Evolutionary conservation across 2,888 invertebrate species (phyloP).

Genomic region (Drosophila falleni): DNA sequence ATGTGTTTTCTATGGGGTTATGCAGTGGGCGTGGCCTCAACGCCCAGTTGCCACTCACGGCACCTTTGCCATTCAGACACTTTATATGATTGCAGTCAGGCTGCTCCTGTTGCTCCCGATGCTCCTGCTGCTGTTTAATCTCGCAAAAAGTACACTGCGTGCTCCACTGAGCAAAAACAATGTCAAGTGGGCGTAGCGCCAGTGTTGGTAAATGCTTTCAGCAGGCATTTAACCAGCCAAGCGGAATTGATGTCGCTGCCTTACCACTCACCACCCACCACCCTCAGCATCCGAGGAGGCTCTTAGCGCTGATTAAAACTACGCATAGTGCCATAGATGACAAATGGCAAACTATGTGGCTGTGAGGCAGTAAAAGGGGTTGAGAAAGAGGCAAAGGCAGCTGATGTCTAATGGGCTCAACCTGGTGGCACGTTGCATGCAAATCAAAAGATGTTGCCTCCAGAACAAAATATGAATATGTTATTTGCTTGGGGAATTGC

Average conservation of each 20-base stretch:
- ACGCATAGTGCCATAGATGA: constrained; percentile 41
- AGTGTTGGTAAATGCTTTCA: constrained; percentile 74
- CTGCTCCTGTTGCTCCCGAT: not conserved
- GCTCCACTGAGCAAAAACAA: constrained; percentile 70
- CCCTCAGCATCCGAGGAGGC: constrained; percentile 26
- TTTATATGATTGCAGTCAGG: constrained; percentile 69
- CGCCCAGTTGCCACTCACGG: not conserved
- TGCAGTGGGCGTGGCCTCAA: constrained; percentile 29
- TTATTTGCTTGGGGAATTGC: constrained; percentile 83
- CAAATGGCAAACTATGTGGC: constrained; percentile 39
- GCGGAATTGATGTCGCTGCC: constrained; percentile 56
- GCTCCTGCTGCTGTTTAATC: constrained; percentile 50
- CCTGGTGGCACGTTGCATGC: constrained; percentile 21
- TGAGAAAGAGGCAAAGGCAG: not conserved
- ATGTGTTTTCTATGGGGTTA: constrained; percentile 20
- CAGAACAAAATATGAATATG: constrained; percentile 80
- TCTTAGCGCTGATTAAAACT: constrained; percentile 74
- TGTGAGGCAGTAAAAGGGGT: not conserved
- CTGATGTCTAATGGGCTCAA: not conserved
- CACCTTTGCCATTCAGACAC: constrained; percentile 40
- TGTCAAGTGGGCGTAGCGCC: constrained; percentile 42
- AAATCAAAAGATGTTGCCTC: constrained; percentile 54
- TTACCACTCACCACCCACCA: not conserved
- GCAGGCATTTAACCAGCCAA: constrained; percentile 54
- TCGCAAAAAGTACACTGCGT: constrained; percentile 65